phyloP scores from a whole-genome alignment of 1,140 invertebrate genomes.

The roundworm (Caenorhabditis elegans) region DNA sequence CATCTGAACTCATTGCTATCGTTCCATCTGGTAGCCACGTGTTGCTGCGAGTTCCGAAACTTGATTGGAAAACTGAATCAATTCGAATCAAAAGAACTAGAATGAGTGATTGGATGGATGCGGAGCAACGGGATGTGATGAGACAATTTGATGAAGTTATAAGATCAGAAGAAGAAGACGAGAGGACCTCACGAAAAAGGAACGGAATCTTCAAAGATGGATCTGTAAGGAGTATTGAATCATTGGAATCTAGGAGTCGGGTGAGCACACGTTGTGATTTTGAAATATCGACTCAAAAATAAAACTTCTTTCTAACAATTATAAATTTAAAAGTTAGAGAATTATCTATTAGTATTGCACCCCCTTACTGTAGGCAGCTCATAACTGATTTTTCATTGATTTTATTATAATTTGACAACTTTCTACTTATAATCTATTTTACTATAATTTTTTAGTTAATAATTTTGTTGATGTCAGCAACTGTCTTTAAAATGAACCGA shows the following conservation, averaged over 20 bases:
- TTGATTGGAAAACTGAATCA: slow-evolving; percentile 21
- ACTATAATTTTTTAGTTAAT: too few relatives aligned
- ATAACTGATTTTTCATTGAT: too few relatives aligned
- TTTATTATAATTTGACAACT: too few relatives aligned
- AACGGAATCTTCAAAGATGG: neutral
- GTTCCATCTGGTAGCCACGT: slow-evolving; percentile 20
- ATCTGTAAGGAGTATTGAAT: neutral
- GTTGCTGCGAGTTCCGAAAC: neutral
- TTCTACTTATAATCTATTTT: too few relatives aligned
- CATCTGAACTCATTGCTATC: neutral
- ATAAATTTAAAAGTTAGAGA: too few relatives aligned
- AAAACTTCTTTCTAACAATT: too few relatives aligned
- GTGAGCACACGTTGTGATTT: neutral
- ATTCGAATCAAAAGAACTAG: slow-evolving; percentile 17
- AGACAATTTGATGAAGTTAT: slow-evolving; percentile 13
- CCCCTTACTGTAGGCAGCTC: too few relatives aligned
- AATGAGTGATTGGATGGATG: slow-evolving; percentile 21
- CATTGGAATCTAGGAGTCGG: neutral
- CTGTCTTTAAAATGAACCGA: too few relatives aligned
- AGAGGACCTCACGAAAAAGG: neutral
- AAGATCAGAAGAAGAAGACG: neutral
- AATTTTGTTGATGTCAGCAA: too few relatives aligned
- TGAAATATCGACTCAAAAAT: neutral
- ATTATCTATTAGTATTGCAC: too few relatives aligned
- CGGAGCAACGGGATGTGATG: slow-evolving; percentile 12